These are phyloP conservation scores for Thalassarche chlororhynchos DNA, from an alignment of 2,113 vertebrate genomes.

Conservation along the genomic window DNA sequence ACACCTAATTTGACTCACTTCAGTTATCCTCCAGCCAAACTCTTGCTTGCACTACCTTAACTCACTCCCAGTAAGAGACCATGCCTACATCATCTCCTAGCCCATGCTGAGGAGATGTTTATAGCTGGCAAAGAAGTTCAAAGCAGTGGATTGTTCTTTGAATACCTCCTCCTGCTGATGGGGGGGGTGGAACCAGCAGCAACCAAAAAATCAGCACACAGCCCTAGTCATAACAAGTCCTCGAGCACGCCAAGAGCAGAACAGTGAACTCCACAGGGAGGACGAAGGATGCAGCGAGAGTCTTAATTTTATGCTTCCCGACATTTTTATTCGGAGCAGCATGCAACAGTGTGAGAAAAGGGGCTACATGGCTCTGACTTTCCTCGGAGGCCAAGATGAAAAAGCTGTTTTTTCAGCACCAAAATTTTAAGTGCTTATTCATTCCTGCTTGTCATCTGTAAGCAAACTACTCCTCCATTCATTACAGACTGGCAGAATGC, in stretches of 20 bases:
- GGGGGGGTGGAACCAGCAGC: not conserved
- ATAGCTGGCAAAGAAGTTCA: not conserved
- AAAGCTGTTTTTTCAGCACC: not conserved
- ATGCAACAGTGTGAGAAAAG: rapidly evolving
- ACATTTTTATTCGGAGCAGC: not conserved
- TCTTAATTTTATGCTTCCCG: not conserved
- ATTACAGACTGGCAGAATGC: not conserved
- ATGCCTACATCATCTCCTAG: not conserved
- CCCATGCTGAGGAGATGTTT: not conserved
- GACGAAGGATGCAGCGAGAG: not conserved
- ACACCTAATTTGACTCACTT: not conserved
- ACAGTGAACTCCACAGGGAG: not conserved
- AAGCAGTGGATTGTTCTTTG: not conserved
- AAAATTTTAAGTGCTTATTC: slow-evolving; percentile 13
- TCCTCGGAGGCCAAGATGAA: not conserved
- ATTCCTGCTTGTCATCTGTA: slow-evolving; percentile 6
- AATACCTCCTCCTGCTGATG: not conserved
- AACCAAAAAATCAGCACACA: not conserved
- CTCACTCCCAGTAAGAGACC: not conserved
- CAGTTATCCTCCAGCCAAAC: not conserved
- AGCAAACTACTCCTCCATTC: slow-evolving; percentile 53
- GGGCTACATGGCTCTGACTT: not conserved
- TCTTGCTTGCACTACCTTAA: not conserved
- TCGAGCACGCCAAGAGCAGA: not conserved
- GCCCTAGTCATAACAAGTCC: not conserved